phyloP scores from a whole-genome alignment of 1,140 invertebrate species.

The Drosophila grimshawi region DNA sequence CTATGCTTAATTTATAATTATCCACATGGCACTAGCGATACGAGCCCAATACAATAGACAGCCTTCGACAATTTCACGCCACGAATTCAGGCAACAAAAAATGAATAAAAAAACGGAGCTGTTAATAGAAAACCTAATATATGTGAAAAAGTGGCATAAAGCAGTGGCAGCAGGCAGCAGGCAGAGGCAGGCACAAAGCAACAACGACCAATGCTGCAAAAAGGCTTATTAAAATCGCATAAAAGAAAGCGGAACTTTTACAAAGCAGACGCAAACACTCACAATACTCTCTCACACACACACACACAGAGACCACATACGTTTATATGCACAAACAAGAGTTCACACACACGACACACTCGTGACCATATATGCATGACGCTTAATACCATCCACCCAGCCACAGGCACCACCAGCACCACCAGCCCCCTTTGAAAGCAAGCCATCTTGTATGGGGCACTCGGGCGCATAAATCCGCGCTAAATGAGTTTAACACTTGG shows the following conservation, averaged over 20 bases:
- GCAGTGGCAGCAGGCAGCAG: slow-evolving; percentile 12
- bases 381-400: neutral
- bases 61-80: slow-evolving; percentile 62
- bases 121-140: slow-evolving; percentile 57
- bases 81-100: slow-evolving; percentile 60
- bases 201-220: slow-evolving; percentile 70
- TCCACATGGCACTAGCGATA: neutral
- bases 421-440: neutral
- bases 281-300: slow-evolving; percentile 19
- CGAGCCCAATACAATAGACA: neutral
- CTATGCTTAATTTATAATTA: neutral
- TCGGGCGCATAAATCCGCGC: slow-evolving; percentile 82
- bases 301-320: slow-evolving; percentile 18
- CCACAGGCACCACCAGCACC: neutral
- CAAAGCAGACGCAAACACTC: slow-evolving; percentile 65
- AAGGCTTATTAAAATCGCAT: slow-evolving; percentile 82
- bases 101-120: slow-evolving; percentile 70
- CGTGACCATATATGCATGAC: slow-evolving; percentile 35
- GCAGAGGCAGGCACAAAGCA: slow-evolving; percentile 55
- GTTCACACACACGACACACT: slow-evolving; percentile 32
- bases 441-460: slow-evolving; percentile 59
- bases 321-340: slow-evolving; percentile 14
- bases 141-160: slow-evolving; percentile 12
- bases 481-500: slow-evolving; percentile 83
- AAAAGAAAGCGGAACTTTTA: slow-evolving; percentile 81